phyloP scores from a whole-genome alignment of 2,888 invertebrate species.

The Agonopterix arenella region DNA sequence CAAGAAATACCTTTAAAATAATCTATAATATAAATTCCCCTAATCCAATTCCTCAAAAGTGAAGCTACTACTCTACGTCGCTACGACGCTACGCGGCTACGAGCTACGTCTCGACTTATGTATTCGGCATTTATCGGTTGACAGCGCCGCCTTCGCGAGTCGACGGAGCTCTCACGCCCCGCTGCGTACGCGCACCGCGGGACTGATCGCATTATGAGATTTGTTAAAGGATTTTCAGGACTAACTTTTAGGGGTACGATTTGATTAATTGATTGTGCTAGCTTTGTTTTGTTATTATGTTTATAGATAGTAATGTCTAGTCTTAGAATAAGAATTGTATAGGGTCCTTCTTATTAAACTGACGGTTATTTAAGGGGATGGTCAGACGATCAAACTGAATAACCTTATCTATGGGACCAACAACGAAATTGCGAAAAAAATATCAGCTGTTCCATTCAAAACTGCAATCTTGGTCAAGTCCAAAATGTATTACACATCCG shows the following conservation, averaged over 20 bases:
- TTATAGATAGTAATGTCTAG: no score
- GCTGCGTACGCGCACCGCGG: slow-evolving; percentile 30
- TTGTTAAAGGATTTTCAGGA: slow-evolving; percentile 10
- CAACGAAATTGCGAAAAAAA: no score
- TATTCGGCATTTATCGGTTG: slow-evolving; percentile 47
- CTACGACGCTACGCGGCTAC: slow-evolving; percentile 11
- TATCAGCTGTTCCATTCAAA: no score
- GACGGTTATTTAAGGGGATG: no score
- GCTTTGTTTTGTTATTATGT: neutral
- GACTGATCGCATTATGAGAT: slow-evolving; percentile 24
- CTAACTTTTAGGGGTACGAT: neutral
- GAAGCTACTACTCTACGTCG: slow-evolving; percentile 2
- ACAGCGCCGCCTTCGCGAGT: slow-evolving; percentile 32
- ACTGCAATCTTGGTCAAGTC: no score
- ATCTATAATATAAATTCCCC: neutral
- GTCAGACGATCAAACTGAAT: no score
- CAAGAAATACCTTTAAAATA: neutral
- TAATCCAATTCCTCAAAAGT: neutral
- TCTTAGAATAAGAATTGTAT: no score
- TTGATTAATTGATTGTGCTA: neutral
- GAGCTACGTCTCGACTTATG: slow-evolving; percentile 7
- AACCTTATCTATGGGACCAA: no score
- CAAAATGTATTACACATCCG: no score
- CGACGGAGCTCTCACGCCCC: slow-evolving; percentile 32
- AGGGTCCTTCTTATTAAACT: no score